Evolutionary conservation across 2,888 invertebrate species (phyloP).

Genomic region (Crocallis elinguaria): DNA sequence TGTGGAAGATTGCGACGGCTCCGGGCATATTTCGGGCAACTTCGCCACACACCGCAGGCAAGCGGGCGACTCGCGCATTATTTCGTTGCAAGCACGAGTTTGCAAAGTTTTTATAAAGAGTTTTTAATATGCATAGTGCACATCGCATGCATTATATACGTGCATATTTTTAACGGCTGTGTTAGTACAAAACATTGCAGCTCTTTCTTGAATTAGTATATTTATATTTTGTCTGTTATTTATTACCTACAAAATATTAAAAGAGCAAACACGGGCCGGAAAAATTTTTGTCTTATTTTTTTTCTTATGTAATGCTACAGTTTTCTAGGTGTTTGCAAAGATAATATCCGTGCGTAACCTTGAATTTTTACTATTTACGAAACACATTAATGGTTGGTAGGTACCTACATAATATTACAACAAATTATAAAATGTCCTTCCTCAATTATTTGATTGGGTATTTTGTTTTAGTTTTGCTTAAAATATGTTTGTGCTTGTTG

Average conservation of each 20-base stretch:
- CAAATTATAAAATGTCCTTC: too few species aligned
- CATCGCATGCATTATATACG: constrained; percentile 15
- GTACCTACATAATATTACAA: background rate
- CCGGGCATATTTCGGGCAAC: constrained; percentile 95
- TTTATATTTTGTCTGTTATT: too few species aligned
- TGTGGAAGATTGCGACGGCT: constrained; percentile 92
- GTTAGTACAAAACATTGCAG: constrained; percentile 21
- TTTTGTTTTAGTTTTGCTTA: too few species aligned
- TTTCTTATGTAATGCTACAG: background rate
- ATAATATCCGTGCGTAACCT: constrained; percentile 5
- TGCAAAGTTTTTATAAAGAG: constrained; percentile 58
- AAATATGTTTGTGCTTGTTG: too few species aligned
- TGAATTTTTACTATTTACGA: constrained; percentile 2
- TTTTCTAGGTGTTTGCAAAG: background rate
- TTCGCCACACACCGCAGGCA: constrained; percentile 95
- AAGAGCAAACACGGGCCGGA: background rate
- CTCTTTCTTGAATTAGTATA: background rate
- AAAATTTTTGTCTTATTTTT: background rate
- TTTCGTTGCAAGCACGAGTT: constrained; percentile 46
- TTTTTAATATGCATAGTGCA: constrained; percentile 18
- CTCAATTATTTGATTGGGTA: too few species aligned
- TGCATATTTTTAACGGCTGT: constrained; percentile 28
- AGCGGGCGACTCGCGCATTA: constrained; percentile 75
- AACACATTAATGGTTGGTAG: background rate
- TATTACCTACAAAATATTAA: too few species aligned